phyloP scores from a whole-genome alignment of 2,888 invertebrate genomes.

The Campoplex nolae region DNA sequence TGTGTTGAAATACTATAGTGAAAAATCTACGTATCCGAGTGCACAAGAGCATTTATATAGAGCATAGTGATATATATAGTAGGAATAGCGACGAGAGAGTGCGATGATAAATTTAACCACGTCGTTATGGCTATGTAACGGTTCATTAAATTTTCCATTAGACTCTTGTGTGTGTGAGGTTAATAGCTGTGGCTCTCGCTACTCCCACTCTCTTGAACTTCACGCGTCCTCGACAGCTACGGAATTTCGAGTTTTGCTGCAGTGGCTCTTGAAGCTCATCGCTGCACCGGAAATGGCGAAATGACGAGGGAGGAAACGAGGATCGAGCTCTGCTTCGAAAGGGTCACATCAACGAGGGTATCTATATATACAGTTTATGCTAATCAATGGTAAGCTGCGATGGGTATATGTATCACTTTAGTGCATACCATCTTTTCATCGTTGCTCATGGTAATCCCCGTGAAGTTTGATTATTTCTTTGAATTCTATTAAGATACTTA shows the following conservation, averaged over 20 bases:
- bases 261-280: slow-evolving; percentile 33
- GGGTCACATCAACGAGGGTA: slow-evolving; percentile 27
- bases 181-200: slow-evolving; percentile 53
- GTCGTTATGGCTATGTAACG: slow-evolving; percentile 64
- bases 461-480: too few relatives aligned
- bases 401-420: neutral
- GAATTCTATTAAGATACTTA: neutral
- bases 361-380: slow-evolving; percentile 41
- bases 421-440: neutral
- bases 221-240: slow-evolving; percentile 22
- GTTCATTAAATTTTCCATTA: slow-evolving; percentile 70
- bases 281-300: slow-evolving; percentile 28
- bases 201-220: slow-evolving; percentile 13
- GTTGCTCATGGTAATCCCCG: neutral
- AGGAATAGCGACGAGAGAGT: slow-evolving; percentile 33
- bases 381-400: slow-evolving; percentile 40
- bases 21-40: neutral
- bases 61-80: slow-evolving; percentile 17
- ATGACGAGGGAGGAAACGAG: slow-evolving; percentile 35
- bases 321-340: slow-evolving; percentile 46
- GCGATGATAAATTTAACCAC: slow-evolving; percentile 62
- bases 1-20: neutral
- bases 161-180: slow-evolving; percentile 59
- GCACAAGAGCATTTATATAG: slow-evolving; percentile 26
- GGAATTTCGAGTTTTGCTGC: slow-evolving; percentile 60